Percentiles rank a stretch among this genome's conserved stretches.
These are phyloP conservation scores for Pristionchus exspectatus DNA, from an alignment of 2,888 invertebrate species.

Conservation along the genomic window DNA sequence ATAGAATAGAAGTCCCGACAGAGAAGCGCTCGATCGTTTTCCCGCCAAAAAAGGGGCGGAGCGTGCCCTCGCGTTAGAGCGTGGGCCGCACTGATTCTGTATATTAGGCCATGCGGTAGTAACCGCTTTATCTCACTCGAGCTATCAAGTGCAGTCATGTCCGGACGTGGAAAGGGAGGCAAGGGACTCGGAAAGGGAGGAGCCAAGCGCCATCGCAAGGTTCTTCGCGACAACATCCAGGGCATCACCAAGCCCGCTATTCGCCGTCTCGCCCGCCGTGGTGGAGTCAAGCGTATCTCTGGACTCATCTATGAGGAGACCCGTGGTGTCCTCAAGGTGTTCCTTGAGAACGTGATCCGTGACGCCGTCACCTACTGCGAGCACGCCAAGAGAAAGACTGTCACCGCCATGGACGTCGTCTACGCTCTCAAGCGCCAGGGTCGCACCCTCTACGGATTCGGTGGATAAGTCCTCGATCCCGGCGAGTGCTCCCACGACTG, in stretches of 20 bases:
- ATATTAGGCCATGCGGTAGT: too few relatives aligned
- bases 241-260: constrained; percentile 78
- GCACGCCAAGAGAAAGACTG: constrained; percentile 90
- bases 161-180: constrained; percentile 88
- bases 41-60: too few relatives aligned
- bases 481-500: too few relatives aligned
- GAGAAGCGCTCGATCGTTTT: too few relatives aligned
- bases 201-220: constrained; percentile 86
- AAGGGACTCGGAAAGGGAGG: constrained; percentile 89
- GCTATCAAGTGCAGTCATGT: constrained; percentile 82
- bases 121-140: neutral
- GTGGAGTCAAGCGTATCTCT: constrained; percentile 79
- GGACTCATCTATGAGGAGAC: constrained; percentile 74
- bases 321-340: constrained; percentile 59
- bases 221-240: constrained; percentile 72
- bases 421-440: constrained; percentile 90
- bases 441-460: constrained; percentile 86
- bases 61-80: too few relatives aligned
- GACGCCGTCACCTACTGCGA: constrained; percentile 91
- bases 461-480: constrained; percentile 68
- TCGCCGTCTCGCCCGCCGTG: constrained; percentile 81
- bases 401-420: constrained; percentile 90
- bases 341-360: constrained; percentile 85
- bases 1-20: too few relatives aligned
- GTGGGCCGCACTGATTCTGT: too few relatives aligned